These are phyloP conservation scores for Menidia beryllina DNA, from an alignment of 2,113 vertebrate genomes.

Conservation along the genomic window DNA sequence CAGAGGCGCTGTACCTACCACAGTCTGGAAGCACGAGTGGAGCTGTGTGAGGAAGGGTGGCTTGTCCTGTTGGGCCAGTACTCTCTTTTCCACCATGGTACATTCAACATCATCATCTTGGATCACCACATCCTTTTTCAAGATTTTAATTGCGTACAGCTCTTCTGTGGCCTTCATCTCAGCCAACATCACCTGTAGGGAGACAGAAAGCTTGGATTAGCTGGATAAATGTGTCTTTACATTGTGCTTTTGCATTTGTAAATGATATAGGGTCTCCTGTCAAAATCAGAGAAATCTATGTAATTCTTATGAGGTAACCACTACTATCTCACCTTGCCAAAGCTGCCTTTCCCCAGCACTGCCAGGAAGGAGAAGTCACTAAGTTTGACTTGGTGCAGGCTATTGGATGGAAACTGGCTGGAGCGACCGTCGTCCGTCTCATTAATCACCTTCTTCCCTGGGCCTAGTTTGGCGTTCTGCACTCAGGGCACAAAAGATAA, in stretches of 20 bases:
- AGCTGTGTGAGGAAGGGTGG: constrained; percentile 94
- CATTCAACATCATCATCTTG: constrained; percentile 98
- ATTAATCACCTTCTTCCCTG: constrained; percentile 89
- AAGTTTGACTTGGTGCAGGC: constrained; percentile 90
- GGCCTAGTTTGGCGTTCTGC: constrained; percentile 97
- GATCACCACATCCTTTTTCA: constrained; percentile 97
- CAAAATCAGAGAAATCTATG: neutral
- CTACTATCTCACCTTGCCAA: constrained; percentile 88
- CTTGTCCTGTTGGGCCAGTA: constrained; percentile 90
- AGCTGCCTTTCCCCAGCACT: constrained; percentile 96
- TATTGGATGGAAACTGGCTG: constrained; percentile 82
- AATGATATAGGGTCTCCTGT: neutral
- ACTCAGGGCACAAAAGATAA: constrained; percentile 46
- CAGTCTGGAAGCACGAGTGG: constrained; percentile 97
- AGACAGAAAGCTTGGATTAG: neutral
- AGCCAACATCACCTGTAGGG: constrained; percentile 91
- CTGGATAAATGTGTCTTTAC: neutral
- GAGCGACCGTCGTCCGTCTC: constrained; percentile 84
- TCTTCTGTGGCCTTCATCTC: constrained; percentile 90
- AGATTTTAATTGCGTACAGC: constrained; percentile 92
- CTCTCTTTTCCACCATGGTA: constrained; percentile 96
- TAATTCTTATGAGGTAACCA: neutral
- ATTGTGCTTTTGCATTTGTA: neutral
- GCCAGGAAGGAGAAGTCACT: constrained; percentile 94
- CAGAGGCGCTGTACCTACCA: constrained; percentile 81